phyloP scores from a whole-genome alignment of 92 coral and sea anemone species.

The Palythoa caribaeorum region DNA sequence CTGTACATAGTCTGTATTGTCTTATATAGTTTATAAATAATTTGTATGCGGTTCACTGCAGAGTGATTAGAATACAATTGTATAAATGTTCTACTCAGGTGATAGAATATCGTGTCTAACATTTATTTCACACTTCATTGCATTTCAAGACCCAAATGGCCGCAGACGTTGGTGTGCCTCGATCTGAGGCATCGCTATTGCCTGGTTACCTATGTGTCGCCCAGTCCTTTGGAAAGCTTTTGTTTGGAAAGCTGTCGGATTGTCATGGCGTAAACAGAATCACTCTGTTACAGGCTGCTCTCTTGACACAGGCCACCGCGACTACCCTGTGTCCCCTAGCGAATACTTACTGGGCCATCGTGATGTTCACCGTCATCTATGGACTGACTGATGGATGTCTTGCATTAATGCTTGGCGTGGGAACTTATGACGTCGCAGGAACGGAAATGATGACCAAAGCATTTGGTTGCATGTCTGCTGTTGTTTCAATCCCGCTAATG shows the following conservation, averaged over 20 bases:
- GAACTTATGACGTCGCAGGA: constrained; percentile 38
- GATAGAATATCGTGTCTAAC: constrained; percentile 36
- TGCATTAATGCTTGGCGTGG: constrained; percentile 41
- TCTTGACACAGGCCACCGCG: constrained; percentile 38
- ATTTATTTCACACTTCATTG: constrained; percentile 18
- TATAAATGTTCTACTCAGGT: constrained; percentile 18
- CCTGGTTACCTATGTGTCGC: constrained; percentile 49
- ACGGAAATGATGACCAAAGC: constrained; percentile 43
- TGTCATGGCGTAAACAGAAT: constrained; percentile 10
- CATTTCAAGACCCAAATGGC: constrained; percentile 51
- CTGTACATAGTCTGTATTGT: no score
- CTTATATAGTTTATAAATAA: no score
- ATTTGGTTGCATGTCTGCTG: constrained; percentile 45
- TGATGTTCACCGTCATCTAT: constrained; percentile 31
- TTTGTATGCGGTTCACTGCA: no score
- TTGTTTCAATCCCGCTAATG: constrained; percentile 18
- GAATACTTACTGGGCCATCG: constrained; percentile 26
- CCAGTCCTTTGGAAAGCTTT: constrained; percentile 41
- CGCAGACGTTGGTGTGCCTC: constrained; percentile 42
- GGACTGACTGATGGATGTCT: constrained; percentile 38
- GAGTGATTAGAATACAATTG: neutral
- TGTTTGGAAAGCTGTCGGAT: constrained; percentile 45
- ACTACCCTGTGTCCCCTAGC: constrained; percentile 47
- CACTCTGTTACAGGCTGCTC: constrained; percentile 29
- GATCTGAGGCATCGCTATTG: constrained; percentile 31